phyloP scores from a whole-genome alignment of 2,797 vertebrate species.

The Tokudaia muenninki region DNA sequence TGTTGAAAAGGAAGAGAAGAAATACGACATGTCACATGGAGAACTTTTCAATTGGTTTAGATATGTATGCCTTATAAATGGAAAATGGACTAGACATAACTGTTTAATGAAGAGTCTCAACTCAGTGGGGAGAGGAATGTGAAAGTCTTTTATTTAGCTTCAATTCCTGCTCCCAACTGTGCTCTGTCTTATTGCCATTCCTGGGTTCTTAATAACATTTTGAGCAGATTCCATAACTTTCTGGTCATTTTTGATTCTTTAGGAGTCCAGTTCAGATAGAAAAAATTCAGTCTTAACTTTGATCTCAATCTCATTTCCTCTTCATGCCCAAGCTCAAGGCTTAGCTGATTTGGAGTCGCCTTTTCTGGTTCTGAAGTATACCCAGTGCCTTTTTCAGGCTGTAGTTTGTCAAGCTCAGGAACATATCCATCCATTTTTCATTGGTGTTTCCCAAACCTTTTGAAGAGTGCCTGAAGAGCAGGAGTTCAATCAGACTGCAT shows the following conservation, averaged over 20 bases:
- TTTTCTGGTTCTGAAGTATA: slow-evolving; percentile 42
- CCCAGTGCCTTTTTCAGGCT: neutral
- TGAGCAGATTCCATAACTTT: slow-evolving; percentile 69
- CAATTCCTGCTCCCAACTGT: slow-evolving; percentile 74
- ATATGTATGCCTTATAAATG: slow-evolving; percentile 72
- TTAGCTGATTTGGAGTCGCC: slow-evolving; percentile 31
- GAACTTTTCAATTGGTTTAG: slow-evolving; percentile 73
- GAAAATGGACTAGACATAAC: slow-evolving; percentile 62
- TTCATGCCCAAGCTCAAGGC: slow-evolving; percentile 20
- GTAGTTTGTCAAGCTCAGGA: neutral
- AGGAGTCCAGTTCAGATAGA: slow-evolving; percentile 51
- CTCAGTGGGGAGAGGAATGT: slow-evolving; percentile 74
- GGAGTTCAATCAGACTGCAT: slow-evolving; percentile 58
- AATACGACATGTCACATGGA: slow-evolving; percentile 62
- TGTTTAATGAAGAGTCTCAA: slow-evolving; percentile 76
- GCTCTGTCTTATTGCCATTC: slow-evolving; percentile 68
- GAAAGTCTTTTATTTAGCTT: slow-evolving; percentile 74
- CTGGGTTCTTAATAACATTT: slow-evolving; percentile 74
- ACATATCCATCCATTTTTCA: neutral
- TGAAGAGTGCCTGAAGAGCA: slow-evolving; percentile 57
- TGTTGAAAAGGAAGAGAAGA: slow-evolving; percentile 74
- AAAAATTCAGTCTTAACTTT: slow-evolving; percentile 64
- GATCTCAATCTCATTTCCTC: slow-evolving; percentile 69
- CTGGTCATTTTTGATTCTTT: slow-evolving; percentile 73
- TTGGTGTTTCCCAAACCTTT: slow-evolving; percentile 61